Conservation (phyloP, 2,113 vertebrate genomes). For the Coturnix japonica region DNA sequence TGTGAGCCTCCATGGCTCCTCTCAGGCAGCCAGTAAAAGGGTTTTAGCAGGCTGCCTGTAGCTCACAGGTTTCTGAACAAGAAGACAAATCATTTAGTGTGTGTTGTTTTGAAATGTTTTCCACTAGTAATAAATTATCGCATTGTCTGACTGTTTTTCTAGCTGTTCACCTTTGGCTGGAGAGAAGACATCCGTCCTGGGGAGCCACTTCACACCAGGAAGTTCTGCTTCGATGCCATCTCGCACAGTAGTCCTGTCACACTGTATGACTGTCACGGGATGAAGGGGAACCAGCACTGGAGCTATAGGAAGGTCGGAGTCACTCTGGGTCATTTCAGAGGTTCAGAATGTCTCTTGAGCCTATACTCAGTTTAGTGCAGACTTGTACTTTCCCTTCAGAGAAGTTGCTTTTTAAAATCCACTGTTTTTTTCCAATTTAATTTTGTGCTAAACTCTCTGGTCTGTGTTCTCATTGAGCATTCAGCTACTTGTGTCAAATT, state of each 20-base stretch:
- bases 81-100: not conserved
- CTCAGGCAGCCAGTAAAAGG: not conserved
- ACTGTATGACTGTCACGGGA: slow-evolving; percentile 89
- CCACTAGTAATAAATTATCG: not conserved
- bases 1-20: not conserved
- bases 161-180: slow-evolving; percentile 94
- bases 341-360: not conserved
- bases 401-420: not conserved
- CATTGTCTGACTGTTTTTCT: not conserved
- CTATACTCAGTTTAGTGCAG: not conserved
- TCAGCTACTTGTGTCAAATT: slow-evolving; percentile 49
- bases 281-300: slow-evolving; percentile 93
- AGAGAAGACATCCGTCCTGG: slow-evolving; percentile 89
- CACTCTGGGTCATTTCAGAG: not conserved
- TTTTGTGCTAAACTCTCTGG: not conserved
- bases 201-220: slow-evolving; percentile 88
- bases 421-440: not conserved
- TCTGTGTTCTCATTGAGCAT: not conserved
- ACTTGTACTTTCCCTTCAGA: not conserved
- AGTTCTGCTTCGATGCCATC: slow-evolving; percentile 88
- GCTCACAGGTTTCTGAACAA: not conserved
- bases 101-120: not conserved
- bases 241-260: slow-evolving; percentile 85
- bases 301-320: slow-evolving; percentile 85
- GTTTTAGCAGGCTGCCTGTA: slow-evolving; percentile 24